Conservation (phyloP, 2,888 invertebrate species). For the Drosophila bunnanda region DNA sequence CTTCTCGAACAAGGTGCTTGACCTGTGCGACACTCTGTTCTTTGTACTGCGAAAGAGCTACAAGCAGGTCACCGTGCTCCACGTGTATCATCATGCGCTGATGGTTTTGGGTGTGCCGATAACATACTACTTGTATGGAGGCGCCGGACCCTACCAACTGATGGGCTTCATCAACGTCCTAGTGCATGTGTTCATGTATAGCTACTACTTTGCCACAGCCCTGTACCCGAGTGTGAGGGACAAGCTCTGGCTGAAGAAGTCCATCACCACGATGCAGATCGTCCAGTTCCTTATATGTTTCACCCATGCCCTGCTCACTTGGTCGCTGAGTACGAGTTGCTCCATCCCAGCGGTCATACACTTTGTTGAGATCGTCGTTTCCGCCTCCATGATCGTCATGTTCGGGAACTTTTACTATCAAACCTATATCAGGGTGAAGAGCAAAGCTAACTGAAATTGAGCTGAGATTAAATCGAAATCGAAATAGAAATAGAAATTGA, state of each 20-base stretch:
- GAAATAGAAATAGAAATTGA: not conserved
- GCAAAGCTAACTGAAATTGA: conserved; percentile 23
- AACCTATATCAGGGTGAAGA: conserved; percentile 84
- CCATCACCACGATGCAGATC: conserved; percentile 85
- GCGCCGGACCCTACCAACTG: conserved; percentile 85
- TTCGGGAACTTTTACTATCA: conserved; percentile 87
- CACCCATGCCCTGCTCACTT: conserved; percentile 85
- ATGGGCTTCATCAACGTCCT: conserved; percentile 85
- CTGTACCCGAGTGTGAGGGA: conserved; percentile 84
- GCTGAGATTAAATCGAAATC: not conserved
- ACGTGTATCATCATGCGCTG: conserved; percentile 94
- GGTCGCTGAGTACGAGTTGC: conserved; percentile 85
- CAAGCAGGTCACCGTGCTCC: conserved; percentile 93
- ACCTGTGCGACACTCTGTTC: conserved; percentile 92
- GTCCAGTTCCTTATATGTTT: conserved; percentile 88
- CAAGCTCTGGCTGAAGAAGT: conserved; percentile 86
- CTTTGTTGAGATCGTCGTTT: conserved; percentile 85
- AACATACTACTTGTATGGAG: conserved; percentile 90
- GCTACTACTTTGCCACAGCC: conserved; percentile 85
- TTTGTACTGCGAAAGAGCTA: conserved; percentile 95
- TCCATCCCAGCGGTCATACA: conserved; percentile 85
- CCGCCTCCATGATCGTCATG: conserved; percentile 86
- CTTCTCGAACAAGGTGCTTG: conserved; percentile 87
- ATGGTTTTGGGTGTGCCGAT: conserved; percentile 89
- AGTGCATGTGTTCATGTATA: conserved; percentile 85